Evolutionary conservation across 2,113 vertebrate species (phyloP), one percentile per base, ranked within the genome.

Genomic region (Turdus rufiventris): DNA sequence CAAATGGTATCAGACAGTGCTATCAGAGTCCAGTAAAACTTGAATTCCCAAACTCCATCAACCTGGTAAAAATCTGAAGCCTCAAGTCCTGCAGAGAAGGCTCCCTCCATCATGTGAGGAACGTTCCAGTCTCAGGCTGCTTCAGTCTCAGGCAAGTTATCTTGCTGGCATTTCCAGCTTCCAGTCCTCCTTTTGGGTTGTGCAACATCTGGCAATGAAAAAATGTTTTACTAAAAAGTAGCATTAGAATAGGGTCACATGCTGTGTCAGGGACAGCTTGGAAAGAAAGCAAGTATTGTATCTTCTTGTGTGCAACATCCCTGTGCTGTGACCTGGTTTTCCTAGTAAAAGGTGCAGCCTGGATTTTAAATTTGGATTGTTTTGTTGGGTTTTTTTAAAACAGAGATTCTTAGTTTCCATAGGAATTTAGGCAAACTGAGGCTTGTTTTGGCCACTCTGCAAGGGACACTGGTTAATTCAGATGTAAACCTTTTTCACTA

Each of bases 271-370:
- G 57, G 45, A 51, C 25, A 91, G 57, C 58, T 74, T 83, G 53
- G 80, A 78, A 85, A 94, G 89, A 94, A 94, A 86, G 77, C 67
- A 65, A 72, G 47, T 74, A 73, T 40, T 93, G 71, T 82, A 47
- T 77, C 31, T 36, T 81, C 47, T 31, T 76, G 17, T 56, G 65
- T 85, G 83, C 67, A 66, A 19, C 31, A 38, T 63, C 81, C 36
- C 33, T 19, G 8, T 54, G 31, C 73, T 66, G 21, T 6, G 2
- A 33, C 81, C 76, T 71, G 38, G 6, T 78, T 91, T 79, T 73
- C 73, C 74, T 48, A 43, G 36, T 42, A 75, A 84, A 70, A 92
- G 45, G 70, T 78, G 68, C 60, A 78, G 67, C 24, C 20, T 43
- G n/a, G 10, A 5, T 70, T 91, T 88, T 38, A 74, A 88, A 85